These are phyloP conservation scores for Rhamphomyia laevipes DNA, from an alignment of 2,888 invertebrate species.

Conservation along the genomic window DNA sequence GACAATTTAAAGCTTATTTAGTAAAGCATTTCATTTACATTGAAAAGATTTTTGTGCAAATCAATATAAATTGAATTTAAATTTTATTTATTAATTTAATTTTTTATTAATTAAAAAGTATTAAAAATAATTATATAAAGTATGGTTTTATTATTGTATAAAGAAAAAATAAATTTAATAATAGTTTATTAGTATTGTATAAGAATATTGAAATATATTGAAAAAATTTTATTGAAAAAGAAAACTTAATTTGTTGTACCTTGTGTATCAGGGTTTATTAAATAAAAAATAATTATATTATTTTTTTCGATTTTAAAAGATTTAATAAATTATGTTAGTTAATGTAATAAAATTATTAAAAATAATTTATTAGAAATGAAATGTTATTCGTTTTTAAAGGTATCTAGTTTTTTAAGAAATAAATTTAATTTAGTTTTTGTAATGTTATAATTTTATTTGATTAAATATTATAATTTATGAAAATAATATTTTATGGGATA, in stretches of 20 bases:
- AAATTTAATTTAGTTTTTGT: constrained; percentile 38
- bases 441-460: constrained; percentile 20
- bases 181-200: constrained; percentile 46
- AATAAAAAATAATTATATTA: constrained; percentile 35
- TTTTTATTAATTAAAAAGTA: constrained; percentile 29
- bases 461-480: constrained; percentile 30
- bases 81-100: constrained; percentile 23
- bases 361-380: constrained; percentile 51
- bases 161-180: constrained; percentile 43
- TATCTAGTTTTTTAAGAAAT: constrained; percentile 58
- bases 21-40: too few species aligned
- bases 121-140: constrained; percentile 37
- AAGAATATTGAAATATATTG: constrained; percentile 42
- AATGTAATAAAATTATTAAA: constrained; percentile 49
- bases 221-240: constrained; percentile 41
- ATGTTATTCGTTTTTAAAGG: constrained; percentile 53
- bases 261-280: constrained; percentile 62
- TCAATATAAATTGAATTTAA: constrained; percentile 18
- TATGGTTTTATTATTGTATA: constrained; percentile 39
- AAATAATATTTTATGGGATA: constrained; percentile 46
- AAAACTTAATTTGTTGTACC: constrained; percentile 51
- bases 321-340: constrained; percentile 46
- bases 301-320: constrained; percentile 52
- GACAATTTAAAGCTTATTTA: too few species aligned
- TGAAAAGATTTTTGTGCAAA: constrained; percentile 33